Evolutionary conservation across 2,113 vertebrate genomes (phyloP), one percentile per base, ranked within the genome.

Genomic region (Perca fluviatilis): DNA sequence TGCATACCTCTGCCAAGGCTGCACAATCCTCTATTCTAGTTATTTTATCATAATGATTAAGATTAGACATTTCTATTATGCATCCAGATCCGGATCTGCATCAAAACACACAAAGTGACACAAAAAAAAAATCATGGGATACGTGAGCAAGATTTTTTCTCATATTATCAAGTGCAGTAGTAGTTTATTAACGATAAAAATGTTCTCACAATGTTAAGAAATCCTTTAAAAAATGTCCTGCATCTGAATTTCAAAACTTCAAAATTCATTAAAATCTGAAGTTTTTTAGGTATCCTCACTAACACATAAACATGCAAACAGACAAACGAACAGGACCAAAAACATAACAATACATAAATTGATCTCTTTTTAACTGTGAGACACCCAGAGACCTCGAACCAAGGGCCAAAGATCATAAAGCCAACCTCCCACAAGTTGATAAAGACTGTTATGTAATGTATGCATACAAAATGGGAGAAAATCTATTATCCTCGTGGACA

Each of bases 41-140:
- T 57, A 25, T 53, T 43, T 60, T 16, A 27, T 16, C 1, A 60
- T 43, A 60, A 79, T 54, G 46, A 54, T 80, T 49, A 72, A 56
- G 21, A 56, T 54, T 23, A 49, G 43, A 61, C 21, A 43, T 27
- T 12, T 46, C 46, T 56, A 33, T 21, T 19, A 46, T 62, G 67
- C 36, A 54, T 36, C 46, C 15, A 1, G 14, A 77, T 68, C 11
- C 1, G 21, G 40, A 61, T 78, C 47, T 47, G 19, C 4, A 77
- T 14, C 23, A 30, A 71, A 53, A 71, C 36, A 66, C 62, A 73
- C 51, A 47, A n/a, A 77, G 40, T 66, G 25, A 72, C 36, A 51
- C 49, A 58, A 13, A 50, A 50, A 27, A 7, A 50, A 40, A 27
- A 11, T 40, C 15, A 56, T 25, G 14, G 51, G 60, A 63, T 53